Percentiles rank a stretch among this genome's conserved stretches.
Evolutionary conservation across 1,140 invertebrate species (phyloP).

Genomic region (Sycophila sp.): DNA sequence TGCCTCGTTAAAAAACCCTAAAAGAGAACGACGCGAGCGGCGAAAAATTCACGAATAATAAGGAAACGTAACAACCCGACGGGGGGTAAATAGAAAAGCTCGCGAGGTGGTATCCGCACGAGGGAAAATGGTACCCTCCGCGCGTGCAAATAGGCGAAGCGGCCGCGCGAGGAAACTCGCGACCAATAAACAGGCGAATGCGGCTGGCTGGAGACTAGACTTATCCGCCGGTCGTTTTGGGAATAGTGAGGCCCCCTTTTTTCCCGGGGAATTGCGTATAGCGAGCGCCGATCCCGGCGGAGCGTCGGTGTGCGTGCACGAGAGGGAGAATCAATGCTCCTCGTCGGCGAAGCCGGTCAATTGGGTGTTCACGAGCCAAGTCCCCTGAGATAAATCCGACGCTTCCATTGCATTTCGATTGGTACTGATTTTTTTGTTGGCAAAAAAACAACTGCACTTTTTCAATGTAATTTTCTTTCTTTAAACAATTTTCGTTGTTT

Average conservation of each 20-base stretch:
- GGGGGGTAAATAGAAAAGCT: conserved; percentile 9
- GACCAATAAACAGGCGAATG: neutral
- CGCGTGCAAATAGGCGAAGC: neutral
- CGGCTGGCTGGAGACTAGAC: neutral
- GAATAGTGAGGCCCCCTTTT: neutral
- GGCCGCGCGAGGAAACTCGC: neutral
- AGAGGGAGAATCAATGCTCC: no score
- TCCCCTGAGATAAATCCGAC: no score
- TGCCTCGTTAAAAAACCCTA: neutral
- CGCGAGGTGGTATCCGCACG: neutral
- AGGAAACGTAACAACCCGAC: neutral
- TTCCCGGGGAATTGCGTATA: neutral
- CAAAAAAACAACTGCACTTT: no score
- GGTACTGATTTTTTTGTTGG: no score
- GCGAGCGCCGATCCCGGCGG: neutral
- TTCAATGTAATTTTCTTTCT: no score
- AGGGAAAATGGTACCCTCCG: neutral
- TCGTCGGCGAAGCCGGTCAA: no score
- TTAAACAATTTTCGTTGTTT: no score
- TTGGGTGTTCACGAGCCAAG: no score
- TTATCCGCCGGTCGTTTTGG: neutral
- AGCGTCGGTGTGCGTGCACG: neutral
- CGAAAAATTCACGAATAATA: neutral
- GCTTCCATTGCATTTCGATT: no score
- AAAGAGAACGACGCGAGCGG: neutral